Base-by-base conservation (phyloP, 2,888 invertebrate species). In the Drosophila recens region DNA sequence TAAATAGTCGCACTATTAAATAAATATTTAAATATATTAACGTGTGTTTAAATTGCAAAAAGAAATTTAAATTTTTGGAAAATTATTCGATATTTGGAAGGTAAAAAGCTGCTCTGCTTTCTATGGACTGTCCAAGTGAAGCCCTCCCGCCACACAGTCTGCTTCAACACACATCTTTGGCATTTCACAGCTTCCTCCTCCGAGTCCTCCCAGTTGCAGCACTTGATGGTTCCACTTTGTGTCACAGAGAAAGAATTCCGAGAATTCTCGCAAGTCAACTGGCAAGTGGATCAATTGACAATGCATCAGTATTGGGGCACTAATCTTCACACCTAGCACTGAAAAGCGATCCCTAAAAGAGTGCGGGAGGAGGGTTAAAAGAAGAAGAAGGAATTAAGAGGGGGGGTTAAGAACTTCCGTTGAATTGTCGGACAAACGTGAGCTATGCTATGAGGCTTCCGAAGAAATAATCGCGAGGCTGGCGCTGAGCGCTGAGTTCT, bases 351-450 rank as follows among this genome's bases (percentile, higher is more conserved):
- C 70, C 65, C 59, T 51, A 63, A 75, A 38, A 4, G 15, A n/a
- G 8, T 0, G 30, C 6, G 34, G 20, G 5, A 23, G 23, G 23
- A 10, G 27, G 20, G 10, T 36, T 13, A 23, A 8, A 23, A 4
- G 34, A 6, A 0, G 17, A 11, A 36, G 30, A 30, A 8, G 30
- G 43, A 11, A 36, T 27, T 1, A 8, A 45, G 13, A 48, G 43
- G 56, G 53, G 53, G 59, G 57, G 63, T 46, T 64, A 65, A 74
- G 68, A 76, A 86, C 89, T 90, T 90, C 85, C 78, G 75, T 67
- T 72, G 90, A 90, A 90, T 89, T 91, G 78, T 74, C 91, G 76
- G 76, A 58, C 88, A 90, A 85, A 90, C 71, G 83, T 75, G 79
- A 90, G 67, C 33, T 67, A 54, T 46, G 74, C 80, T 8, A 30